Percentiles rank a stretch among this genome's conserved stretches.
Evolutionary conservation across 2,888 invertebrate genomes (phyloP).

Genomic region (Lasioglossum zephyrum): DNA sequence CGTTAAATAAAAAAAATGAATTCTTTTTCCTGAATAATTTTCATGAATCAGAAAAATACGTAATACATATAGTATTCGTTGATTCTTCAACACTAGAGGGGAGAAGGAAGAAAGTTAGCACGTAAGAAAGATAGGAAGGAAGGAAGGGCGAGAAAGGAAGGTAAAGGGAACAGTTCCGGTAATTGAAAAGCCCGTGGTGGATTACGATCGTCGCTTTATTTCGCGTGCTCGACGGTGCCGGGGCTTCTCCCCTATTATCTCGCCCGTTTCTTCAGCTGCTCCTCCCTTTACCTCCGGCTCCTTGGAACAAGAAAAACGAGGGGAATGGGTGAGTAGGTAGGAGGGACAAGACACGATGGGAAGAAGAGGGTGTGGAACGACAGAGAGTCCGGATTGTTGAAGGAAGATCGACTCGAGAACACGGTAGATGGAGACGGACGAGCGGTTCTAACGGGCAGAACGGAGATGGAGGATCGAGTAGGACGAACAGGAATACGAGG

Average conservation of each 20-base stretch:
- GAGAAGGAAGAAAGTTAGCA: not conserved
- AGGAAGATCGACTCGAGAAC: not conserved
- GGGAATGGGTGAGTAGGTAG: slow-evolving; percentile 25
- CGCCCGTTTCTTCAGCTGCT: slow-evolving; percentile 59
- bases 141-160: slow-evolving; percentile 19
- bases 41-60: no score
- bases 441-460: not conserved
- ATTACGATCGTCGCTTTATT: slow-evolving; percentile 77
- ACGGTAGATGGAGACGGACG: not conserved
- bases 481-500: not conserved
- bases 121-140: not conserved
- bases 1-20: no score
- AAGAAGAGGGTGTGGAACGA: slow-evolving; percentile 6
- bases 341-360: not conserved
- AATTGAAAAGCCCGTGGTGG: slow-evolving; percentile 80
- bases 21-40: no score
- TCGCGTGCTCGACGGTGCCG: slow-evolving; percentile 65
- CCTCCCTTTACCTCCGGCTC: slow-evolving; percentile 29
- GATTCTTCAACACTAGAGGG: not conserved
- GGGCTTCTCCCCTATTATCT: slow-evolving; percentile 71
- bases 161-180: slow-evolving; percentile 67
- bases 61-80: no score
- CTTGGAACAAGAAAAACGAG: slow-evolving; percentile 58
- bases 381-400: not conserved
- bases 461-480: not conserved